These are phyloP conservation scores for Tetraodon nigroviridis DNA, from an alignment of 2,113 vertebrate genomes.

Conservation along the genomic window DNA sequence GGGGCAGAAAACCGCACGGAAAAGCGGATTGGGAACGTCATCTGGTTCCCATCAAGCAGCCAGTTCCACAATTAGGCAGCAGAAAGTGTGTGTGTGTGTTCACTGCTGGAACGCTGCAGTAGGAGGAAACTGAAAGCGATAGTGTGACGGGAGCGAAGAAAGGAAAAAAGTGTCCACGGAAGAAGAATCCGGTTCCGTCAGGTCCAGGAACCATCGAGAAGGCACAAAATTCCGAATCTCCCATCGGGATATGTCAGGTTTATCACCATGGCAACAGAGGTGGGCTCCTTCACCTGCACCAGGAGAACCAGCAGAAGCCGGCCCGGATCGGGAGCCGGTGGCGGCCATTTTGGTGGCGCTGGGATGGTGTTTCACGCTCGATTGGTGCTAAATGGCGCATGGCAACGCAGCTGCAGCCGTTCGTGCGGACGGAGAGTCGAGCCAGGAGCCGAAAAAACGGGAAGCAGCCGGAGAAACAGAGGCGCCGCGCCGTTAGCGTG, in stretches of 20 bases:
- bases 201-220: too few species aligned
- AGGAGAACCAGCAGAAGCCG: too few species aligned
- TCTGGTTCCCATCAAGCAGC: constrained; percentile 73
- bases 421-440: constrained; percentile 29
- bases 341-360: constrained; percentile 37
- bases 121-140: constrained; percentile 17
- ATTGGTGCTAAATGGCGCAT: constrained; percentile 59
- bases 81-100: constrained; percentile 27
- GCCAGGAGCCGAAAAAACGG: constrained; percentile 23
- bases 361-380: constrained; percentile 58
- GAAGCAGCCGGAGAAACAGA: neutral
- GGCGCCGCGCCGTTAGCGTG: too few species aligned
- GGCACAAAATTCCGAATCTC: constrained; percentile 25
- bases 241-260: constrained; percentile 1
- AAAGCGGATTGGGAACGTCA: constrained; percentile 75
- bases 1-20: constrained; percentile 70
- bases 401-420: constrained; percentile 30
- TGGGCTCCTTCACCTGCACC: neutral
- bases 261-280: constrained; percentile 10
- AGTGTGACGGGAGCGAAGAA: constrained; percentile 4
- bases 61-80: constrained; percentile 72
- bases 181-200: too few species aligned
- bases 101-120: constrained; percentile 11
- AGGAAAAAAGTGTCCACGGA: constrained; percentile 1
- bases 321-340: constrained; percentile 1